Evolutionary conservation across 2,113 vertebrate species (phyloP).

Genomic region (Lampris incognitus): DNA sequence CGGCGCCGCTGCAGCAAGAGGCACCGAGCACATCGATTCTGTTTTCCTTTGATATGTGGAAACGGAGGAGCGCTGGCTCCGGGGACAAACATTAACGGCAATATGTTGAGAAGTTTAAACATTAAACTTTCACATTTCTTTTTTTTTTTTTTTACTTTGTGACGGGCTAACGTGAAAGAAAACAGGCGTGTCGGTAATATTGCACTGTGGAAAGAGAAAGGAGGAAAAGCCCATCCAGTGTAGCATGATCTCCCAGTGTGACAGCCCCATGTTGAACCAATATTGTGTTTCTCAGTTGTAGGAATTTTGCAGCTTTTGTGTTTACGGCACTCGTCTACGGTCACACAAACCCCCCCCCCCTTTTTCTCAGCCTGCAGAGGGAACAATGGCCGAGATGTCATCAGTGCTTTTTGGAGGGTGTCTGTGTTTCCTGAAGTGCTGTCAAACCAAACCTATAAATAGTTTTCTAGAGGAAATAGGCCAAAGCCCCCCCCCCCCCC

Average conservation of each 20-base stretch:
- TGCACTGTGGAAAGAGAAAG: background rate
- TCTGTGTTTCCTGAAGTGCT: background rate
- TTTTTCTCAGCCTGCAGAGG: background rate
- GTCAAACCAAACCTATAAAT: background rate
- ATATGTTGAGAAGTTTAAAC: background rate
- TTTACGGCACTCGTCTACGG: background rate
- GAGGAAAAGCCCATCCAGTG: background rate
- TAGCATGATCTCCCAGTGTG: background rate
- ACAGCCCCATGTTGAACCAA: background rate
- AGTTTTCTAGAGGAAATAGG: background rate
- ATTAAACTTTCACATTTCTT: no score
- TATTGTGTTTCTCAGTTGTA: background rate
- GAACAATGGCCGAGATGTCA: background rate
- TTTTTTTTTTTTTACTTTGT: no score
- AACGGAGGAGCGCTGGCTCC: background rate
- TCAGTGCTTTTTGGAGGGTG: background rate
- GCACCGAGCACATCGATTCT: background rate
- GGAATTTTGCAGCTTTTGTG: background rate
- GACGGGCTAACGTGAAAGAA: constrained; percentile 5
- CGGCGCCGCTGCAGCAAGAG: background rate
- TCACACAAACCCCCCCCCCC: background rate
- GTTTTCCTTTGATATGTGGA: background rate
- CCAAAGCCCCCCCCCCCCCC: background rate
- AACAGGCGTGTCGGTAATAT: background rate
- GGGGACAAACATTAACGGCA: background rate